phyloP scores from a whole-genome alignment of 2,888 invertebrate genomes.

The Drosophila subsilvestris region DNA sequence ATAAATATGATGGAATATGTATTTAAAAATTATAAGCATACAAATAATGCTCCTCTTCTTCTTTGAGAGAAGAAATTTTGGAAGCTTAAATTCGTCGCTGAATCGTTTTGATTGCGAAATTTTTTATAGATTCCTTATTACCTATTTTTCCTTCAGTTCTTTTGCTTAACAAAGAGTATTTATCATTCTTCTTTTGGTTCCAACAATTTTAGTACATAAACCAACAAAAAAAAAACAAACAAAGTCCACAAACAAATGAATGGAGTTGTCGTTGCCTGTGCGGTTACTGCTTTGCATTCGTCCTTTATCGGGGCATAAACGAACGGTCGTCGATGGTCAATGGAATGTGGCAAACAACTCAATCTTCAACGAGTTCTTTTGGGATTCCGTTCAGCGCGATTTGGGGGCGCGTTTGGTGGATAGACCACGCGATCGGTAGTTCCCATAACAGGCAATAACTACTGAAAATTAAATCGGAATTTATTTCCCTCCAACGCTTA shows the following conservation, averaged over 20 bases:
- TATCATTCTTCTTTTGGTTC: background rate
- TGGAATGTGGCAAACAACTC: slow-evolving; percentile 66
- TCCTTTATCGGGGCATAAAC: slow-evolving; percentile 48
- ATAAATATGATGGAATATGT: background rate
- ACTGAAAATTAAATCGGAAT: background rate
- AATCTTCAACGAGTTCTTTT: slow-evolving; percentile 44
- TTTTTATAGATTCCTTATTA: too few relatives aligned
- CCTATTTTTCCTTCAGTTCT: background rate
- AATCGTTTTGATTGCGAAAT: too few relatives aligned
- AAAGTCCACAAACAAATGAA: slow-evolving; percentile 53
- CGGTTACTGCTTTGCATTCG: slow-evolving; percentile 57
- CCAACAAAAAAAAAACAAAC: slow-evolving; percentile 28
- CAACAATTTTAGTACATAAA: slow-evolving; percentile 55
- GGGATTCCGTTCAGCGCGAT: background rate
- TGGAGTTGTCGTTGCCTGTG: slow-evolving; percentile 60
- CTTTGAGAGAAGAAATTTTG: too few relatives aligned
- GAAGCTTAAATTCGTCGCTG: too few relatives aligned
- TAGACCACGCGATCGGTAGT: background rate
- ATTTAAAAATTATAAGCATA: background rate
- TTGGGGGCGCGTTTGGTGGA: background rate
- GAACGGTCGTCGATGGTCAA: slow-evolving; percentile 23
- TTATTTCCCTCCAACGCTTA: too few relatives aligned
- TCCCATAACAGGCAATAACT: background rate
- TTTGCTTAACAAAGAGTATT: background rate
- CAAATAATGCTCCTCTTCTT: too few relatives aligned